phyloP scores from a whole-genome alignment of 2,797 vertebrate genomes.

The Pangasius larnaudii region DNA sequence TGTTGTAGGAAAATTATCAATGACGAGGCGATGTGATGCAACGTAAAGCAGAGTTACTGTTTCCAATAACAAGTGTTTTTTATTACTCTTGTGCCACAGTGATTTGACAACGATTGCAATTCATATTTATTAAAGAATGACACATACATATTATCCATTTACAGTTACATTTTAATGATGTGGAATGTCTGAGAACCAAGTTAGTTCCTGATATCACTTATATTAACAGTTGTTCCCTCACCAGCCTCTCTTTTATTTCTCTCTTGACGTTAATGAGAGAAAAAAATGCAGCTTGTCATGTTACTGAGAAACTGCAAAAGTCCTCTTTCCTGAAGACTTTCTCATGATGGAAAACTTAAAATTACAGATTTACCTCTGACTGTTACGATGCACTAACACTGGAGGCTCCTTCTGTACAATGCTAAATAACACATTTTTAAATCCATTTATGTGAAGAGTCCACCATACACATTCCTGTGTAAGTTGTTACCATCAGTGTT shows the following conservation, averaged over 20 bases:
- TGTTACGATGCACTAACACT: background rate
- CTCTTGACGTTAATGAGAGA: background rate
- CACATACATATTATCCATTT: background rate
- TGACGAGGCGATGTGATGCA: background rate
- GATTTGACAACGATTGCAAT: background rate
- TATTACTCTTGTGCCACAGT: background rate
- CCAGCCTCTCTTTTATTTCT: background rate
- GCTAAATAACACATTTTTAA: background rate
- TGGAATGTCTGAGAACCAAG: background rate
- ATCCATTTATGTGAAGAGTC: too few relatives aligned
- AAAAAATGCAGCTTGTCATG: background rate
- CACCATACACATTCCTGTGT: background rate
- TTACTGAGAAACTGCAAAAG: background rate
- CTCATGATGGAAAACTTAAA: background rate
- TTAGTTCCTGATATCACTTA: background rate
- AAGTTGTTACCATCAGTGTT: background rate
- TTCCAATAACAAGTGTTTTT: background rate
- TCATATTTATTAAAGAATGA: background rate
- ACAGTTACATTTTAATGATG: background rate
- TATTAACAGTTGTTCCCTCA: background rate
- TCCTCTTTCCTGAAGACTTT: background rate
- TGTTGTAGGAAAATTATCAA: background rate
- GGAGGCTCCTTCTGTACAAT: background rate
- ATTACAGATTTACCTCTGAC: background rate
- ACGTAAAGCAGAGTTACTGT: background rate